Conservation (phyloP, 92 coral and sea anemone species). For the Pocillopora grandis region DNA sequence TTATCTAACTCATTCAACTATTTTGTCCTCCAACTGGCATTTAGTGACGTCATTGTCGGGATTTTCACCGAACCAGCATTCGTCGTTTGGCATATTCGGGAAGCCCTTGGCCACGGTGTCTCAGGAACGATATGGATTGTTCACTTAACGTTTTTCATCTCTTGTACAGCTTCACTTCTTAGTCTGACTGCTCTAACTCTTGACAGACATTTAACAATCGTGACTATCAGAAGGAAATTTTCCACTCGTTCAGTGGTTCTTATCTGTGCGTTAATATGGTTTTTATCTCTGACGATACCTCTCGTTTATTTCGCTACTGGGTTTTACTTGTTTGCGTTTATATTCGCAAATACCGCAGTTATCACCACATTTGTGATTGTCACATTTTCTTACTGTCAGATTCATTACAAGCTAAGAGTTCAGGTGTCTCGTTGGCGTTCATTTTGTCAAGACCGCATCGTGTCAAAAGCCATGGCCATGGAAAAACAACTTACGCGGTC, state of each 20-base stretch:
- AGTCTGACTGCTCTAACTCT: conserved; percentile 84
- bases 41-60: conserved; percentile 84
- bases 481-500: conserved; percentile 63
- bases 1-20: conserved; percentile 86
- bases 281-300: conserved; percentile 51
- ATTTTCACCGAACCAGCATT: conserved; percentile 82
- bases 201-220: conserved; percentile 77
- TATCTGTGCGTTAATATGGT: conserved; percentile 54
- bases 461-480: conserved; percentile 50
- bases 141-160: conserved; percentile 75
- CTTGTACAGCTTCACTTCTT: conserved; percentile 79
- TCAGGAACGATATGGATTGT: conserved; percentile 55
- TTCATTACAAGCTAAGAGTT: conserved; percentile 65
- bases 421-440: conserved; percentile 76
- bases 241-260: conserved; percentile 35
- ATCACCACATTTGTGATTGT: conserved; percentile 56
- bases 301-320: conserved; percentile 64
- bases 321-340: conserved; percentile 70
- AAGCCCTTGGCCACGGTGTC: conserved; percentile 68
- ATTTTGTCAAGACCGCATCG: conserved; percentile 48
- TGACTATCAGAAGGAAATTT: conserved; percentile 66
- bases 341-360: conserved; percentile 80
- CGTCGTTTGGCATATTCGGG: conserved; percentile 71
- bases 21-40: conserved; percentile 81
- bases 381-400: conserved; percentile 67